A percentile compares a stretch with the other conserved stretches of the same genome.
Evolutionary conservation across 2,797 vertebrate species (phyloP).

Genomic region (Acrossocheilus fasciatus): DNA sequence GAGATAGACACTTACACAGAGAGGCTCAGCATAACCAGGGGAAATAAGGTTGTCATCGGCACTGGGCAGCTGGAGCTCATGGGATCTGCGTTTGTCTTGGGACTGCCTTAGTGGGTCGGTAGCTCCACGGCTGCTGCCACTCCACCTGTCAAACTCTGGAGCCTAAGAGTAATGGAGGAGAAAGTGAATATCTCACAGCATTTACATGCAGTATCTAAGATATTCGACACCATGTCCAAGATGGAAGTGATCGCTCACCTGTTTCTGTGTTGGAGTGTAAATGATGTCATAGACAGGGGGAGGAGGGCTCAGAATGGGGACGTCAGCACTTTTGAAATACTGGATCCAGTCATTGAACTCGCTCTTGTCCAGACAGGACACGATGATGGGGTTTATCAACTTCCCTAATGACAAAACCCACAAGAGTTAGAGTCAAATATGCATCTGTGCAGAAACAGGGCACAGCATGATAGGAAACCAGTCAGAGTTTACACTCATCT

Average conservation of each 20-base stretch:
- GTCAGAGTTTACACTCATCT: background rate
- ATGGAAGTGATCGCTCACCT: constrained; percentile 68
- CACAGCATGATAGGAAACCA: background rate
- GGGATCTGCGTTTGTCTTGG: constrained; percentile 67
- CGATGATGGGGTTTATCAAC: constrained; percentile 85
- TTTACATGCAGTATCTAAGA: background rate
- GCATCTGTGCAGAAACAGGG: background rate
- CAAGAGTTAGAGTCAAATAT: constrained; percentile 37
- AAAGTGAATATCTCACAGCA: constrained; percentile 23
- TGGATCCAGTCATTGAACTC: constrained; percentile 84
- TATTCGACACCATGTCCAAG: constrained; percentile 15
- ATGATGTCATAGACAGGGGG: constrained; percentile 86
- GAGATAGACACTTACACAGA: constrained; percentile 81
- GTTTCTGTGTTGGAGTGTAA: constrained; percentile 82
- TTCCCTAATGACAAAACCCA: constrained; percentile 73
- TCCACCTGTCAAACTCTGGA: constrained; percentile 78
- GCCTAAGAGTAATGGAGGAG: constrained; percentile 63
- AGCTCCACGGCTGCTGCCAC: constrained; percentile 71
- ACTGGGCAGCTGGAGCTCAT: constrained; percentile 72
- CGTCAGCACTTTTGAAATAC: constrained; percentile 79
- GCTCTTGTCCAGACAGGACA: constrained; percentile 77
- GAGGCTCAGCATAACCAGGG: constrained; percentile 81
- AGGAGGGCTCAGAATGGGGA: constrained; percentile 80
- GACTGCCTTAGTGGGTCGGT: constrained; percentile 66
- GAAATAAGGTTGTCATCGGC: constrained; percentile 76